phyloP scores from a whole-genome alignment of 2,113 vertebrate genomes.

The Petrocephalus microphthalmus region DNA sequence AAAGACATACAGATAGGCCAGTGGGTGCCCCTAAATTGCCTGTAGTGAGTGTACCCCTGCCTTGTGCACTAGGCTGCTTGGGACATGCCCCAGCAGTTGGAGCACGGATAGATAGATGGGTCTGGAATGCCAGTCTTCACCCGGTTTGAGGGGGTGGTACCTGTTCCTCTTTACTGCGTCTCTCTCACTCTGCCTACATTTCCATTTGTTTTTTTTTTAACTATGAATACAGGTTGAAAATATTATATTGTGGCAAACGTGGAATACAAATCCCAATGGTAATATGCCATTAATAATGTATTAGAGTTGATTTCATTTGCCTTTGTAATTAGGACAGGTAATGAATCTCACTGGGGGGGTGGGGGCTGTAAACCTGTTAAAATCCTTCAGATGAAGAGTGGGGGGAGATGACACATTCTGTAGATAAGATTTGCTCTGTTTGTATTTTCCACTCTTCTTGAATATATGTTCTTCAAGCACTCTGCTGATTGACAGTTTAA shows the following conservation, averaged over 20 bases:
- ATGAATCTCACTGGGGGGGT: slow-evolving; percentile 63
- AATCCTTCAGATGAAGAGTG: slow-evolving; percentile 23
- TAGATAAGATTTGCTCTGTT: slow-evolving; percentile 37
- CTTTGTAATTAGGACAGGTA: slow-evolving; percentile 71
- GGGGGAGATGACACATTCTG: slow-evolving; percentile 20
- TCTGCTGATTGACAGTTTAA: slow-evolving; percentile 65
- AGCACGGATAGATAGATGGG: background rate
- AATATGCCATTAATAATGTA: slow-evolving; percentile 65
- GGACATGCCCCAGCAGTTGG: background rate
- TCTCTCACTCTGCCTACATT: slow-evolving; percentile 21
- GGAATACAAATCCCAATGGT: slow-evolving; percentile 61
- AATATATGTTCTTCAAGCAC: slow-evolving; percentile 59
- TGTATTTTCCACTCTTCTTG: slow-evolving; percentile 47
- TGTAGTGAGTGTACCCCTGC: background rate
- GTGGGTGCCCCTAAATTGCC: background rate
- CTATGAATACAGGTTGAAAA: slow-evolving; percentile 61
- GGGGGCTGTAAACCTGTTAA: slow-evolving; percentile 49
- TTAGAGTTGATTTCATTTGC: slow-evolving; percentile 71
- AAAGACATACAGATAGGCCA: background rate
- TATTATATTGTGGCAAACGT: slow-evolving; percentile 63
- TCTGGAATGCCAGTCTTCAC: background rate
- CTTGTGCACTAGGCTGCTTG: background rate
- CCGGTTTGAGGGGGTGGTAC: background rate
- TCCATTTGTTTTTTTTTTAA: slow-evolving; percentile 55
- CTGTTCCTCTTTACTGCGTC: slow-evolving; percentile 1